These are phyloP conservation scores for Drosophila chauvacae DNA, from an alignment of 1,140 invertebrate genomes.

Conservation along the genomic window DNA sequence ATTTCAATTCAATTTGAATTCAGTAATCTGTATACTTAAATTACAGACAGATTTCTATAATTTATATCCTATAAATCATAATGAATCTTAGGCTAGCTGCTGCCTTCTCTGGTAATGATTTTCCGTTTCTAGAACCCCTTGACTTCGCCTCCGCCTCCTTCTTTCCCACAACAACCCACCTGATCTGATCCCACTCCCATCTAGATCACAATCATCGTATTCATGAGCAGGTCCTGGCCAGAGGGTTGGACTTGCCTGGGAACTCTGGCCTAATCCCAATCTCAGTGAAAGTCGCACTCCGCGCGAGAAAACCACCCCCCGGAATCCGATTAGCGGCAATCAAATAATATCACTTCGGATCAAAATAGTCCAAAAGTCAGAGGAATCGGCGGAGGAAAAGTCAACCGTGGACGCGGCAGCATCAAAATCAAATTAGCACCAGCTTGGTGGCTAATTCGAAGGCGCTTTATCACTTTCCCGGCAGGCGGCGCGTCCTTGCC, in stretches of 20 bases:
- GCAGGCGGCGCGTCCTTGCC: slow-evolving; percentile 20
- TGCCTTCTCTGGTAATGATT: too few species aligned
- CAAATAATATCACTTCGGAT: slow-evolving; percentile 64
- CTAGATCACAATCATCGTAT: slow-evolving; percentile 35
- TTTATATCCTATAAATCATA: too few species aligned
- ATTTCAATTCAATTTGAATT: neutral
- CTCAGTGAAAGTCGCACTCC: slow-evolving; percentile 51
- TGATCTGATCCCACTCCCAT: neutral
- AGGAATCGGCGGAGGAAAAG: neutral
- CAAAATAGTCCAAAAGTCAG: slow-evolving; percentile 22
- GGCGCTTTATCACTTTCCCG: slow-evolving; percentile 55
- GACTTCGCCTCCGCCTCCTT: neutral
- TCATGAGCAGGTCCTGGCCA: slow-evolving; percentile 41
- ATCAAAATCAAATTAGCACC: slow-evolving; percentile 80
- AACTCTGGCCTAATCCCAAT: slow-evolving; percentile 64
- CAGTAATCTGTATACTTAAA: too few species aligned
- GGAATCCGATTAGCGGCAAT: slow-evolving; percentile 71
- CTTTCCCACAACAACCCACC: neutral
- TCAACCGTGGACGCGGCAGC: slow-evolving; percentile 25
- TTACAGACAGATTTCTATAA: too few species aligned
- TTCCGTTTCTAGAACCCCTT: neutral
- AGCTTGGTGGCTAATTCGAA: slow-evolving; percentile 75
- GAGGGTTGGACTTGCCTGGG: slow-evolving; percentile 59
- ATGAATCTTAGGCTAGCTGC: neutral
- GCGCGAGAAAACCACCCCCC: slow-evolving; percentile 23